Evolutionary conservation across 2,797 vertebrate species (phyloP).

Genomic region (Tiaroga cobitis): DNA sequence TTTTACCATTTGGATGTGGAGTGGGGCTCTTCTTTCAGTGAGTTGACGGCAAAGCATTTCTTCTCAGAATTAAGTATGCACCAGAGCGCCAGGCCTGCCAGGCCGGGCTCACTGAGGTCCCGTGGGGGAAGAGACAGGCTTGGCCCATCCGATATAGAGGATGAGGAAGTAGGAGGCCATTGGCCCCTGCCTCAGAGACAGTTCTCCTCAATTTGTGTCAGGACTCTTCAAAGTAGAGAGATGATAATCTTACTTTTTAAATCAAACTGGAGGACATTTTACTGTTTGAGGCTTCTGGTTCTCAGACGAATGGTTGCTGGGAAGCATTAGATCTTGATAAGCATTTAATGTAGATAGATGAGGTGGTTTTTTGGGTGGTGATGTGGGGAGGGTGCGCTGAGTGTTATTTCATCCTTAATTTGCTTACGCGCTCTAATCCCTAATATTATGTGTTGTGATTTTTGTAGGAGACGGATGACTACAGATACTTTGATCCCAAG

Average conservation of each 20-base stretch:
- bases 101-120: slow-evolving; percentile 45
- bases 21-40: slow-evolving; percentile 57
- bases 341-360: slow-evolving; percentile 47
- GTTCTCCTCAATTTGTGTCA: slow-evolving; percentile 36
- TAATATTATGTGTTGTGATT: slow-evolving; percentile 52
- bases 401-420: slow-evolving; percentile 41
- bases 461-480: slow-evolving; percentile 94
- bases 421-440: slow-evolving; percentile 23
- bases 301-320: slow-evolving; percentile 30
- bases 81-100: slow-evolving; percentile 37
- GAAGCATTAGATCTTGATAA: slow-evolving; percentile 51
- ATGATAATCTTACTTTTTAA: slow-evolving; percentile 42
- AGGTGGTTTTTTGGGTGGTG: slow-evolving; percentile 37
- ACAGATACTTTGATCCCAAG: slow-evolving; percentile 98
- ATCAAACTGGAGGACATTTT: slow-evolving; percentile 21
- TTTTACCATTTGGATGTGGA: slow-evolving; percentile 53
- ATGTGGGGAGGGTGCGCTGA: slow-evolving; percentile 17
- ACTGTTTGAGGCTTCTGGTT: slow-evolving; percentile 22
- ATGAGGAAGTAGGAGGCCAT: slow-evolving; percentile 54
- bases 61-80: slow-evolving; percentile 56
- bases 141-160: slow-evolving; percentile 49
- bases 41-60: slow-evolving; percentile 53
- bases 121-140: slow-evolving; percentile 47
- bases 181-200: slow-evolving; percentile 34
- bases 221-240: slow-evolving; percentile 10